phyloP scores from a whole-genome alignment of 2,113 vertebrate species.

The Suncus etruscus region DNA sequence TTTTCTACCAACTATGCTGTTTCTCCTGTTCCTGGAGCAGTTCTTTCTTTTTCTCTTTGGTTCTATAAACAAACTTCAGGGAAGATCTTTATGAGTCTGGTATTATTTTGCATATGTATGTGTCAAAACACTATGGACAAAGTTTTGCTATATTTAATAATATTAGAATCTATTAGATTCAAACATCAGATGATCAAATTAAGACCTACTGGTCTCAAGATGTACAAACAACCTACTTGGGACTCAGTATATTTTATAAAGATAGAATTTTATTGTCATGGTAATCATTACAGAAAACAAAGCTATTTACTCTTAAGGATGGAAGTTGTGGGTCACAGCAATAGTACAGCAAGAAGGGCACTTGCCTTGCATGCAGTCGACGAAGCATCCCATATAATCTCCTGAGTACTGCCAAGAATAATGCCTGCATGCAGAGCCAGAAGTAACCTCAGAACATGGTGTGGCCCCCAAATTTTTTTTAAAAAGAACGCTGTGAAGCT shows the following conservation, averaged over 20 bases:
- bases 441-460: too few relatives aligned
- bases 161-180: constrained; percentile 7
- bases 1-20: too few relatives aligned
- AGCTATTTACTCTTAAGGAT: neutral
- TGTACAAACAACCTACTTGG: neutral
- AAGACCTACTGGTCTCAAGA: neutral
- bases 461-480: too few relatives aligned
- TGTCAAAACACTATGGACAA: neutral
- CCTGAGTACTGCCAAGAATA: too few relatives aligned
- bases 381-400: too few relatives aligned
- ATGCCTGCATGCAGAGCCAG: too few relatives aligned
- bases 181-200: constrained; percentile 22
- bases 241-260: neutral
- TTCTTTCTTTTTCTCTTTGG: neutral
- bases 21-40: too few relatives aligned
- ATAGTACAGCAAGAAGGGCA: too few relatives aligned
- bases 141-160: neutral
- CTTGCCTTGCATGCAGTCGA: too few relatives aligned
- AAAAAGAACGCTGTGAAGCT: too few relatives aligned
- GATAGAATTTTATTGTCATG: neutral
- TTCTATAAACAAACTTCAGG: neutral
- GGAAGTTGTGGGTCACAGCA: neutral
- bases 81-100: neutral
- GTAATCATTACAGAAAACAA: constrained; percentile 42
- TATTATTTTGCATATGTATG: neutral